phyloP scores from a whole-genome alignment of 2,113 vertebrate species.

The Tringa solitaria region DNA sequence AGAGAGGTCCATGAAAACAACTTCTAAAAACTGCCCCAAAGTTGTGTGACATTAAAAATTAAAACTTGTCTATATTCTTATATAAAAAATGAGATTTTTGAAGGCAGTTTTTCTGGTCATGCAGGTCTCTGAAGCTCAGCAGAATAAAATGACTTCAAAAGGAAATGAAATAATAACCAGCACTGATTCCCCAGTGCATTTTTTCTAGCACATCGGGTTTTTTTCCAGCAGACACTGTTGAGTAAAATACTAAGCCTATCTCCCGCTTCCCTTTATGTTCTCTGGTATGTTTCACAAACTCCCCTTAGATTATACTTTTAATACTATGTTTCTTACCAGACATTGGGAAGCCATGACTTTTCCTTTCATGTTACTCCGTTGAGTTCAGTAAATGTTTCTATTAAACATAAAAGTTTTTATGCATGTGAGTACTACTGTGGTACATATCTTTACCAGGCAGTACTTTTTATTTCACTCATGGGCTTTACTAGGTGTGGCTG shows the following conservation, averaged over 20 bases:
- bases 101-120: not conserved
- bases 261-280: not conserved
- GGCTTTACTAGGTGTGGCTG: not conserved
- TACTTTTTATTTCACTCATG: not conserved
- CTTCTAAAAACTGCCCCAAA: not conserved
- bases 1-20: not conserved
- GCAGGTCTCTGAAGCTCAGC: not conserved
- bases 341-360: not conserved
- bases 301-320: not conserved
- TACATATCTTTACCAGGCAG: not conserved
- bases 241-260: not conserved
- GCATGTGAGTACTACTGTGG: rapidly evolving
- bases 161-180: not conserved
- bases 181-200: not conserved
- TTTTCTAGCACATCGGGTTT: not conserved
- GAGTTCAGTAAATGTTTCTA: not conserved
- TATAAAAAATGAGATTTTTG: not conserved
- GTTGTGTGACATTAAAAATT: not conserved
- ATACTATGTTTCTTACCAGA: not conserved
- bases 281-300: not conserved
- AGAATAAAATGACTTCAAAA: slow-evolving; percentile 40
- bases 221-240: not conserved
- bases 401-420: not conserved
- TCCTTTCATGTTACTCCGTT: not conserved
- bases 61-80: not conserved